phyloP scores from a whole-genome alignment of 1,140 invertebrate species.

The Orussus abietinus region DNA sequence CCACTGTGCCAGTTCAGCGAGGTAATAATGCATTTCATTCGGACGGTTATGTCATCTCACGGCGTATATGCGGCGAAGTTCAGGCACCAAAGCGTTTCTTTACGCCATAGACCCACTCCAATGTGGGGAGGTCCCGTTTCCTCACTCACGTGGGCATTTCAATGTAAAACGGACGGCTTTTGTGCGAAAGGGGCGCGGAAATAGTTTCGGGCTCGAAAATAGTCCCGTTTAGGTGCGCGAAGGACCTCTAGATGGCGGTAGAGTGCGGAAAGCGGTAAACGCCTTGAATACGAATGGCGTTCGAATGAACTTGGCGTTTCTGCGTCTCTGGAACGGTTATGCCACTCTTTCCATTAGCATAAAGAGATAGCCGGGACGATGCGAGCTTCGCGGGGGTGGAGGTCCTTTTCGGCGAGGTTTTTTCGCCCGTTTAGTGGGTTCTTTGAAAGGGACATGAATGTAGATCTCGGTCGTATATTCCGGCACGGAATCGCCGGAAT shows the following conservation, averaged over 20 bases:
- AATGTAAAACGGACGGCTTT: neutral
- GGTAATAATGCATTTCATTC: too few relatives aligned
- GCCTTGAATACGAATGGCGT: constrained; percentile 1
- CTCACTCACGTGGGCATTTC: neutral
- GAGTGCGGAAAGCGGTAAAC: neutral
- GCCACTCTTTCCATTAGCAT: neutral
- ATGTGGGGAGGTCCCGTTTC: neutral
- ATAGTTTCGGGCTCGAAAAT: neutral
- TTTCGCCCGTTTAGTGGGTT: neutral
- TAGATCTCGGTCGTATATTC: too few relatives aligned
- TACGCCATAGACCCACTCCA: neutral
- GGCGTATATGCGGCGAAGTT: too few relatives aligned
- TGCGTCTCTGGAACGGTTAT: neutral
- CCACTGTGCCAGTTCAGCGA: too few relatives aligned
- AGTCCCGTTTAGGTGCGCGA: too few relatives aligned
- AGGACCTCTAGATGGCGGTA: too few relatives aligned
- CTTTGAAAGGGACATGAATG: neutral
- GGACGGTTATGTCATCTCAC: too few relatives aligned
- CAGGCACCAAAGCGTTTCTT: too few relatives aligned
- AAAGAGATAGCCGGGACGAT: neutral
- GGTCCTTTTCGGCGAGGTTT: neutral
- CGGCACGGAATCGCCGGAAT: neutral
- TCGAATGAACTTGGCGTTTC: neutral
- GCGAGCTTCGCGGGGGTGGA: neutral
- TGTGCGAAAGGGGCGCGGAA: neutral